phyloP scores from a whole-genome alignment of 2,888 invertebrate species.

The Cheilosia soror region DNA sequence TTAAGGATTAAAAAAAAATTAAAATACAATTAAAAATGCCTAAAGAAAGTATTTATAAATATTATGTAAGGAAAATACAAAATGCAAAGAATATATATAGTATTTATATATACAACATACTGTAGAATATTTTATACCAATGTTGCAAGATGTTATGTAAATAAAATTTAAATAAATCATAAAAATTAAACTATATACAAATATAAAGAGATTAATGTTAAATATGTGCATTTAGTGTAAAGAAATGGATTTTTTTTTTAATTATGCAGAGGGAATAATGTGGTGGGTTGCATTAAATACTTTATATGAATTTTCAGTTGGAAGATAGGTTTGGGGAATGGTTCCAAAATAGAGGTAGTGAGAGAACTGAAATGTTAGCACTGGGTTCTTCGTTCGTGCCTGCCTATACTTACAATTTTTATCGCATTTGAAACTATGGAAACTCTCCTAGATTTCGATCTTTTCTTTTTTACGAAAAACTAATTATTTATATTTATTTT shows the following conservation, averaged over 20 bases:
- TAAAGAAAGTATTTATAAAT: conserved; percentile 70
- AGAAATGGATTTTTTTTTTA: not conserved
- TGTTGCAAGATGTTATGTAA: conserved; percentile 74
- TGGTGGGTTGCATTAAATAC: not conserved
- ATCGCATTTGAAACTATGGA: too few relatives aligned
- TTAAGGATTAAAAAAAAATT: conserved; percentile 55
- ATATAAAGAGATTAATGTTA: conserved; percentile 15
- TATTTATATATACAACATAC: conserved; percentile 62
- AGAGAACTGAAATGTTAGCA: too few relatives aligned
- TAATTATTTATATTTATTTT: too few relatives aligned
- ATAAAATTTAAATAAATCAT: conserved; percentile 47
- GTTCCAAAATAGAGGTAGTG: too few relatives aligned
- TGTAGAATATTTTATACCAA: conserved; percentile 76
- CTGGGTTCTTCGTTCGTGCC: too few relatives aligned
- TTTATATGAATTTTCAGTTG: not conserved
- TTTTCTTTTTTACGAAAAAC: too few relatives aligned
- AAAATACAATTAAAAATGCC: conserved; percentile 64
- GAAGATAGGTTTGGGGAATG: too few relatives aligned
- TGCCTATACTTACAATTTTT: too few relatives aligned
- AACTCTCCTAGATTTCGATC: too few relatives aligned
- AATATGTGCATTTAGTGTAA: conserved; percentile 30
- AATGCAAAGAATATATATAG: conserved; percentile 75
- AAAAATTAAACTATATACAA: conserved; percentile 15
- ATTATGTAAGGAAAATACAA: conserved; percentile 72
- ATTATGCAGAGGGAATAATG: conserved; percentile 1